A percentile compares a stretch with the other conserved stretches of the same genome.
phyloP scores from a whole-genome alignment of 1,140 invertebrate species.

The Drosophila willistoni region DNA sequence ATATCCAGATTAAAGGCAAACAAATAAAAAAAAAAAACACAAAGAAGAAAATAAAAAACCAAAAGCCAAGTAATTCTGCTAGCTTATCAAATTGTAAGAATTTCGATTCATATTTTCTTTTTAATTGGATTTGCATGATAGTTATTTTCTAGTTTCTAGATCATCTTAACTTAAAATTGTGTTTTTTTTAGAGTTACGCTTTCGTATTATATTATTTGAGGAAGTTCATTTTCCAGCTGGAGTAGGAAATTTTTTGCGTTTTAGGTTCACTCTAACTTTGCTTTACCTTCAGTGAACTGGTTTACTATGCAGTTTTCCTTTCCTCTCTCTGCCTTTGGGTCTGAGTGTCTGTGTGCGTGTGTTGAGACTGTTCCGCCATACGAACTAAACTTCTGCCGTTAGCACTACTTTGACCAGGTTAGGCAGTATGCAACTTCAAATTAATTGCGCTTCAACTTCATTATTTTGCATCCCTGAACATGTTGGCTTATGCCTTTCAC shows the following conservation, averaged over 20 bases:
- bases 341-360: not conserved
- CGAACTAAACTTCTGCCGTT: slow-evolving; percentile 6
- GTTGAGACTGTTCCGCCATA: not conserved
- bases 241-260: not conserved
- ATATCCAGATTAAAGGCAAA: slow-evolving; percentile 2
- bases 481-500: slow-evolving; percentile 46
- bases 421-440: slow-evolving; percentile 58
- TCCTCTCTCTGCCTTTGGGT: not conserved
- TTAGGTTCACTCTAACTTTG: slow-evolving; percentile 3
- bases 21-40: not conserved
- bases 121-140: too few species aligned
- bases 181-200: not conserved
- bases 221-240: too few species aligned
- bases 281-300: not conserved
- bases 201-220: too few species aligned
- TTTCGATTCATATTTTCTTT: too few species aligned
- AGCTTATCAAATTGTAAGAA: too few species aligned
- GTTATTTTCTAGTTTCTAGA: not conserved
- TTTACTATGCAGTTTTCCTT: not conserved
- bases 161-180: too few species aligned
- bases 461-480: slow-evolving; percentile 77
- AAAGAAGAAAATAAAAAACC: not conserved
- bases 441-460: slow-evolving; percentile 78
- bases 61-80: too few species aligned
- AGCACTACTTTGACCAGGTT: slow-evolving; percentile 31